Evolutionary conservation across 2,888 invertebrate species (phyloP).

Genomic region (Caenorhabditis zanzibari): DNA sequence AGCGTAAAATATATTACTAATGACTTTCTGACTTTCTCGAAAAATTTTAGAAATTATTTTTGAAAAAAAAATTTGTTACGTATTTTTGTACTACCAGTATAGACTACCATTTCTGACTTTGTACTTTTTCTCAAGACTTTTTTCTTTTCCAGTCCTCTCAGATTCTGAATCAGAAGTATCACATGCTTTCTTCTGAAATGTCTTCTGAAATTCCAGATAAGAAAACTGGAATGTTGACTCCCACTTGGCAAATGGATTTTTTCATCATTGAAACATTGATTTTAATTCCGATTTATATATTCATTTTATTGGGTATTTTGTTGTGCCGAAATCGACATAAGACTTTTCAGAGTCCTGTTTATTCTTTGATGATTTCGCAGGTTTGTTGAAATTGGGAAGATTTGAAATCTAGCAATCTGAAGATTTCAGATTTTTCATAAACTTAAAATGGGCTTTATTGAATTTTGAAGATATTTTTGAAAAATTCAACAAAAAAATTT

Average conservation of each 20-base stretch:
- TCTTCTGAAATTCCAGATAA: not conserved
- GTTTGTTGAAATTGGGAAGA: constrained; percentile 1
- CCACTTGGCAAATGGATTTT: constrained; percentile 22
- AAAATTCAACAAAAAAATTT: too few species aligned
- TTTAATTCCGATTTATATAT: constrained; percentile 42
- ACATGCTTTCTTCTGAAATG: not conserved
- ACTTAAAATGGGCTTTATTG: too few species aligned
- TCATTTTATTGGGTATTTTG: constrained; percentile 31
- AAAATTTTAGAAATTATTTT: not conserved
- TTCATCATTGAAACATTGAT: constrained; percentile 39
- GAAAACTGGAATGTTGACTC: constrained; percentile 13
- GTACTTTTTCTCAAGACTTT: not conserved
- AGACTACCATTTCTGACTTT: not conserved
- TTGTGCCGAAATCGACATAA: constrained; percentile 21
- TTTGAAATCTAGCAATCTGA: not conserved
- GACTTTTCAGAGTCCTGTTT: constrained; percentile 41
- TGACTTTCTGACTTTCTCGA: not conserved
- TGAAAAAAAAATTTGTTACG: not conserved
- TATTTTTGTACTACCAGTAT: not conserved
- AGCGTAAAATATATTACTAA: too few species aligned
- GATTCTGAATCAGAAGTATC: not conserved
- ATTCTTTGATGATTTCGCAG: constrained; percentile 51
- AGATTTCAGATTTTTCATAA: not conserved
- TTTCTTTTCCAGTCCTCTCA: not conserved
- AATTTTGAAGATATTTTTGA: too few species aligned